Base-by-base conservation (phyloP, 2,113 vertebrate species). In the western clawed frog (Xenopus tropicalis) region DNA sequence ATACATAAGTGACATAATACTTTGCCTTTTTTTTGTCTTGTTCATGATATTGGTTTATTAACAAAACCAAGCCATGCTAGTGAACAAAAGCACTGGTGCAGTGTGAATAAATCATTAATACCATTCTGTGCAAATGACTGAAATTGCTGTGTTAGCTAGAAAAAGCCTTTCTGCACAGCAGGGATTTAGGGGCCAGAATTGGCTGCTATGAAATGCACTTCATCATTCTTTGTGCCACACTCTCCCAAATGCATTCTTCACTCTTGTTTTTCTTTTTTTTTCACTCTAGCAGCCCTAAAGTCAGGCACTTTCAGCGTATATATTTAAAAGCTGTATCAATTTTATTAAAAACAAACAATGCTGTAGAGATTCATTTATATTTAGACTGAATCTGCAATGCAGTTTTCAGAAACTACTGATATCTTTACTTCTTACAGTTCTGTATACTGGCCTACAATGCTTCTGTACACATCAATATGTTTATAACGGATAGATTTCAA, bases 21-120 rank as follows among this genome's bases (percentile, higher is more conserved):
- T n/a, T n/a, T n/a, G n/a, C n/a, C n/a, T n/a, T n/a, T n/a, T n/a
- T n/a, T n/a, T n/a, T n/a, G 17, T 17, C 72, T 59, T 37, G 74
- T 83, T 69, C 82, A 85, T 79, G 85, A 80, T 85, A 87, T 82
- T 83, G 85, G 83, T 86, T 91, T 83, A 84, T 88, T 81, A 91
- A 83, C 85, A 85, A 22, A 79, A 79, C 81, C 79, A 25, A 77
- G 84, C 83, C 82, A 78, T 63, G 54, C 68, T 8, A 75, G 82
- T 29, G 83, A 87, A 88, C 83, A 88, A 86, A 88, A 90, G 85
- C 87, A 82, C 29, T 6, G 57, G 84, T 76, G 80, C 14, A 21
- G 77, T 58, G 80, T 72, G 79, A 83, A 91, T 91, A 88, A 91
- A 91, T 90, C 89, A 91, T 88, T 87, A 88, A 89, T 82, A 84